These are phyloP conservation scores for Xanthia togata DNA, from an alignment of 2,888 invertebrate species.

Conservation along the genomic window DNA sequence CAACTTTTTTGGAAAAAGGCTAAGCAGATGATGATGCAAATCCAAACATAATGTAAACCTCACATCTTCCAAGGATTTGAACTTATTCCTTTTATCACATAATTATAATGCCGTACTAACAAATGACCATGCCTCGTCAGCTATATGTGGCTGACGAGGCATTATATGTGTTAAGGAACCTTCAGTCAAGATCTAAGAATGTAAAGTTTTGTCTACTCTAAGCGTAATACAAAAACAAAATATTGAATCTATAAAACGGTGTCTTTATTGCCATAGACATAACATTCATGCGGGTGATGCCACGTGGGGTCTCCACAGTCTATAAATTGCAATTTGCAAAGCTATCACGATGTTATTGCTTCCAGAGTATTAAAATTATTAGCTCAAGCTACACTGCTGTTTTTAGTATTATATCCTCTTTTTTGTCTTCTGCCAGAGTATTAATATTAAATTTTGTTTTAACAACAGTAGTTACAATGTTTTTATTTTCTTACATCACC, in stretches of 20 bases:
- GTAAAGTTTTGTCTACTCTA: neutral
- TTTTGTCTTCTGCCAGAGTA: neutral
- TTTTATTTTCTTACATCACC: slow-evolving; percentile 15
- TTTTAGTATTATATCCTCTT: neutral
- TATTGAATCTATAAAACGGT: slow-evolving; percentile 2
- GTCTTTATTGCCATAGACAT: slow-evolving; percentile 16
- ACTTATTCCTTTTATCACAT: neutral
- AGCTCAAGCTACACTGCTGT: neutral
- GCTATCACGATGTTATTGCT: slow-evolving; percentile 19
- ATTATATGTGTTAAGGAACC: too few species aligned
- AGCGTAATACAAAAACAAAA: slow-evolving; percentile 7
- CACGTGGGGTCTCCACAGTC: slow-evolving; percentile 55
- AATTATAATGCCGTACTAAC: too few species aligned
- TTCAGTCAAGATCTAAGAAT: neutral
- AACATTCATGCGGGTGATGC: slow-evolving; percentile 39
- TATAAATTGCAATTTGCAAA: slow-evolving; percentile 56
- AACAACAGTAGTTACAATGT: neutral
- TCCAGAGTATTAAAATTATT: slow-evolving; percentile 23
- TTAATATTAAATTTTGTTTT: slow-evolving; percentile 15
- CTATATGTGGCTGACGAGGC: too few species aligned
- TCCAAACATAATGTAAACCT: neutral
- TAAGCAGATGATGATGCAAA: neutral
- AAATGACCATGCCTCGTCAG: too few species aligned
- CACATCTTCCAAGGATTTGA: neutral
- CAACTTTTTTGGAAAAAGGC: neutral